Evolutionary conservation across 1,140 invertebrate species (phyloP).

Genomic region (Lithobius niger): DNA sequence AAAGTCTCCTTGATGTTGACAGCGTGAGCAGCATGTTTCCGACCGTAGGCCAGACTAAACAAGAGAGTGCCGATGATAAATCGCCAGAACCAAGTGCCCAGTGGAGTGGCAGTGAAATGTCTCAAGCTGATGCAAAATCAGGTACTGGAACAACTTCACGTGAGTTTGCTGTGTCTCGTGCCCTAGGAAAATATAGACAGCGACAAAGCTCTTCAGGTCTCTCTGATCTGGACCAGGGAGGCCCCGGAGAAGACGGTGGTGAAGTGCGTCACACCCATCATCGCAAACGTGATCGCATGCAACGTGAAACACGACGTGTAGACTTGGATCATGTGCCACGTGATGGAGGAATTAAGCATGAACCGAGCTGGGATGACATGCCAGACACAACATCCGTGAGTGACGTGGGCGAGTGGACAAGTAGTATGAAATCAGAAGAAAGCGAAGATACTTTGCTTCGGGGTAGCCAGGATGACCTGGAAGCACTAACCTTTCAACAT

Average conservation of each 20-base stretch:
- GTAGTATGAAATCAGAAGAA: slow-evolving; percentile 6
- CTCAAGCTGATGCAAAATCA: slow-evolving; percentile 55
- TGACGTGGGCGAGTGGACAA: slow-evolving; percentile 4
- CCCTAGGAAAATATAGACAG: slow-evolving; percentile 63
- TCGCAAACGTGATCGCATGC: not conserved
- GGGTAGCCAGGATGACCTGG: too few species aligned
- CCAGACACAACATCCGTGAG: slow-evolving; percentile 1
- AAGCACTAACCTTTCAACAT: too few species aligned
- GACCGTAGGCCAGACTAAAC: not conserved
- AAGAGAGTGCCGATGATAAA: not conserved
- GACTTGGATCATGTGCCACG: not conserved
- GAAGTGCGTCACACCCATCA: not conserved
- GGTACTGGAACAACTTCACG: slow-evolving; percentile 43
- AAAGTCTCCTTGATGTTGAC: not conserved
- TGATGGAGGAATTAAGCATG: not conserved
- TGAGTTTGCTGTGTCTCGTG: slow-evolving; percentile 70
- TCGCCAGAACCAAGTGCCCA: not conserved
- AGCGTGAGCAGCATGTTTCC: slow-evolving; percentile 1
- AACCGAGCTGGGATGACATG: slow-evolving; percentile 3
- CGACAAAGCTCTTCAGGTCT: slow-evolving; percentile 35
- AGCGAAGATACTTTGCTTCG: slow-evolving; percentile 3
- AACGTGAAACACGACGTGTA: not conserved
- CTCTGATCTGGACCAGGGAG: not conserved
- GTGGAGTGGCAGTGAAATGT: slow-evolving; percentile 19
- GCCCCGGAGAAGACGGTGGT: not conserved